These are phyloP conservation scores for Carettochelys insculpta DNA, from an alignment of 2,113 vertebrate species.

Conservation along the genomic window DNA sequence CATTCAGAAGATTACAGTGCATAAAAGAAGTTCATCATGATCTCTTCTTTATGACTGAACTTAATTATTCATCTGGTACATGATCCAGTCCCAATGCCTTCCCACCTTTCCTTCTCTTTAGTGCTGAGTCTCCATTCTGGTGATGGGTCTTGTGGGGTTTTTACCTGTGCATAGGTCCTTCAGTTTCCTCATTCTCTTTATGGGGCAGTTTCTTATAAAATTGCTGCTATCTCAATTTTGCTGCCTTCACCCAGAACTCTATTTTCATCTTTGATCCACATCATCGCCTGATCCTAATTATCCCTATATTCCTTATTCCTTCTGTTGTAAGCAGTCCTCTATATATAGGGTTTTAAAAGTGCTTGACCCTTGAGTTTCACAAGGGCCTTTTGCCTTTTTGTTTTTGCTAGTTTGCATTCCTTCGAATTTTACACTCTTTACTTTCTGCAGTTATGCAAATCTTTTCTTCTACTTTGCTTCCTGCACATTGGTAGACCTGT, in stretches of 20 bases:
- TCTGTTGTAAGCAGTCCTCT: neutral
- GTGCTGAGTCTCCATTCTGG: neutral
- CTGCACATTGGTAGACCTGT: neutral
- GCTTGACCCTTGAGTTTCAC: neutral
- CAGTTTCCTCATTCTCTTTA: neutral
- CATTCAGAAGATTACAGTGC: neutral
- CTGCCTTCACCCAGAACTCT: neutral
- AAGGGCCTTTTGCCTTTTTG: neutral
- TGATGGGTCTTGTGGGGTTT: neutral
- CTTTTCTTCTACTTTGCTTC: neutral
- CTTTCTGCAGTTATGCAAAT: neutral
- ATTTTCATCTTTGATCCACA: neutral
- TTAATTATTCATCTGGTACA: neutral
- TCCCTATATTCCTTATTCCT: neutral
- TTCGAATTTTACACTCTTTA: neutral
- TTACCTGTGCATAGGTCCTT: neutral
- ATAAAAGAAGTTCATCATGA: neutral
- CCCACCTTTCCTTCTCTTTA: neutral
- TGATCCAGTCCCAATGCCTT: neutral
- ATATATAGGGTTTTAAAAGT: neutral
- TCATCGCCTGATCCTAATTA: neutral
- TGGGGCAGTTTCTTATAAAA: neutral
- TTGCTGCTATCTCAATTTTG: neutral
- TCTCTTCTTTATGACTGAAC: neutral
- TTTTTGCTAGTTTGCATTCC: neutral